Conservation (phyloP, 2,888 invertebrate species). For the Diloba caeruleocephala region DNA sequence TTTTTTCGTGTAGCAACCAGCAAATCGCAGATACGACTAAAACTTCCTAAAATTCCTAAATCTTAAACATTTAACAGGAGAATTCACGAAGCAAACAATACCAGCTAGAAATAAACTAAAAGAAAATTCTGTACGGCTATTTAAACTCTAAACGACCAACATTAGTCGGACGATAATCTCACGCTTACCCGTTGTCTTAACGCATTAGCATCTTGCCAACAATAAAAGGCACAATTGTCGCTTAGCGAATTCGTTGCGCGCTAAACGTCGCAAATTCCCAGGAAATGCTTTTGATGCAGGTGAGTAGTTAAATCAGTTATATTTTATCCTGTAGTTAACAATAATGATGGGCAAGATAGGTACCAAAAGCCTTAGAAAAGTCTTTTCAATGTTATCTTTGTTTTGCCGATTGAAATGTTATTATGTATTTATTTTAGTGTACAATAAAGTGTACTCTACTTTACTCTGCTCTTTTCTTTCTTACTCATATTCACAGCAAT, state of each 20-base stretch:
- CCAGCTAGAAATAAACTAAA: slow-evolving; percentile 28
- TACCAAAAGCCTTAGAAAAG: too few species aligned
- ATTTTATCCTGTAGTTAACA: too few species aligned
- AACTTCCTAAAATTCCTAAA: background rate
- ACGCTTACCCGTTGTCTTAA: slow-evolving; percentile 48
- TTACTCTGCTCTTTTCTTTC: too few species aligned
- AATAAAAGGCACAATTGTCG: slow-evolving; percentile 47
- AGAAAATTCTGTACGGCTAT: slow-evolving; percentile 41
- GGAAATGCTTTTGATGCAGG: slow-evolving; percentile 20
- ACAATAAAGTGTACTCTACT: too few species aligned
- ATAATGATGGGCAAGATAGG: too few species aligned
- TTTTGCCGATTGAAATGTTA: too few species aligned
- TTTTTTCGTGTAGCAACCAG: too few species aligned
- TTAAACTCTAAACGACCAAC: slow-evolving; percentile 54
- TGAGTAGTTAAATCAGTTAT: slow-evolving; percentile 1
- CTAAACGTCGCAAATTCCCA: slow-evolving; percentile 30
- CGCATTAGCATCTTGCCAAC: slow-evolving; percentile 48
- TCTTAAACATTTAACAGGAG: slow-evolving; percentile 2
- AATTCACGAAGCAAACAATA: slow-evolving; percentile 32
- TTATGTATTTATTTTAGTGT: too few species aligned
- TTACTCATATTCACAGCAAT: too few species aligned
- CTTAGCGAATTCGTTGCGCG: slow-evolving; percentile 27
- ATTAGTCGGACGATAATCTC: slow-evolving; percentile 57
- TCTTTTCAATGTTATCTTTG: too few species aligned
- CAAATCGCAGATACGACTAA: too few species aligned